Conservation (phyloP, 2,797 vertebrate species). For the Clarias laeviceps region DNA sequence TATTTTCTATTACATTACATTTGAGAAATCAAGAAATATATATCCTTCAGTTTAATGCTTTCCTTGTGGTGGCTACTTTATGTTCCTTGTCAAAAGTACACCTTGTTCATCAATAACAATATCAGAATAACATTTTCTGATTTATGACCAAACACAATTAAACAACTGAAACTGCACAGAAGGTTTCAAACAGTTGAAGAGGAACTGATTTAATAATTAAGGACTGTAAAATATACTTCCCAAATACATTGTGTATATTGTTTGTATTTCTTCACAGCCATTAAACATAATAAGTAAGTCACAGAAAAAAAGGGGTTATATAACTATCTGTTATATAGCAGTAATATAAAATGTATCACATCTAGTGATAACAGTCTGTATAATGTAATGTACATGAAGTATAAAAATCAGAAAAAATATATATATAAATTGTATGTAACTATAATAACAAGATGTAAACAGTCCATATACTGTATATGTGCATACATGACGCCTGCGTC, state of each 20-base stretch:
- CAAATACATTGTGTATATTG: constrained; percentile 52
- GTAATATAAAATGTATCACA: constrained; percentile 87
- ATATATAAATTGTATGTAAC: constrained; percentile 83
- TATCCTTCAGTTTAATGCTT: neutral
- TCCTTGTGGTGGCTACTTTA: neutral
- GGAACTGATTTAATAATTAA: constrained; percentile 50
- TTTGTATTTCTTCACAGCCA: constrained; percentile 59
- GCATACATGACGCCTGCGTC: constrained; percentile 97
- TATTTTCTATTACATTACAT: neutral
- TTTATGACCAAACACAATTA: neutral
- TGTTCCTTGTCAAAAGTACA: neutral
- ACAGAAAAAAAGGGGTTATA: constrained; percentile 69
- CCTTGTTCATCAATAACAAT: neutral
- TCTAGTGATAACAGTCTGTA: constrained; percentile 90
- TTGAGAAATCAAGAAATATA: neutral
- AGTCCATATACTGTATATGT: constrained; percentile 84
- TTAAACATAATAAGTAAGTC: constrained; percentile 55
- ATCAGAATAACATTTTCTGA: neutral
- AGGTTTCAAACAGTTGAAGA: constrained; percentile 34
- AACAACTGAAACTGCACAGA: neutral
- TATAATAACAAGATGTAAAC: constrained; percentile 91
- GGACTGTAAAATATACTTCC: constrained; percentile 49
- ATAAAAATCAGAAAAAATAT: constrained; percentile 84
- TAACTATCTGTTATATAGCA: constrained; percentile 78
- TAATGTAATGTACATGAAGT: constrained; percentile 85